phyloP scores from a whole-genome alignment of 2,113 vertebrate species.

The Calcarius ornatus region DNA sequence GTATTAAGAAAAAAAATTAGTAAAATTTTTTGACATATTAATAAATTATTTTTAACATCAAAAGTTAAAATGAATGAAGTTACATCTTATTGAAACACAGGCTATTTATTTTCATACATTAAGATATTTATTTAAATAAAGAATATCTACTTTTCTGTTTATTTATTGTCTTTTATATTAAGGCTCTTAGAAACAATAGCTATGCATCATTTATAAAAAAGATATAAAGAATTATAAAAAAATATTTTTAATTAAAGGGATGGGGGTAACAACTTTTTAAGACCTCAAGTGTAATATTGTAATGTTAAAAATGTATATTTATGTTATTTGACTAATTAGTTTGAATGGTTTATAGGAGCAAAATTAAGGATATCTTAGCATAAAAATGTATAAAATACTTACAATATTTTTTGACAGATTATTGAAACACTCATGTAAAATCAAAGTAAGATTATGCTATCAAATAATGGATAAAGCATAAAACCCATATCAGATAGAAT shows the following conservation, averaged over 20 bases:
- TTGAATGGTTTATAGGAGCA: not conserved
- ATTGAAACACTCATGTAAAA: not conserved
- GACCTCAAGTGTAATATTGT: not conserved
- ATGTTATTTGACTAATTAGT: not conserved
- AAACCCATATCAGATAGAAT: accelerated
- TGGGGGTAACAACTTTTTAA: not conserved
- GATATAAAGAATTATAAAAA: accelerated
- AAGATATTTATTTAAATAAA: not conserved
- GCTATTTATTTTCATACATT: not conserved
- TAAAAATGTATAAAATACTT: not conserved
- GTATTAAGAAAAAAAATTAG: not conserved
- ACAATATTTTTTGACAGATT: not conserved
- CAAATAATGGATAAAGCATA: not conserved
- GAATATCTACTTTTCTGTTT: not conserved
- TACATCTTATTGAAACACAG: not conserved
- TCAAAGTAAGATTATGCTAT: not conserved
- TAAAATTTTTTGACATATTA: accelerated
- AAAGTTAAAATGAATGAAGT: not conserved
- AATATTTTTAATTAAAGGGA: not conserved
- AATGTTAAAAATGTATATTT: not conserved
- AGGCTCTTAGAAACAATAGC: not conserved
- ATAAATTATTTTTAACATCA: not conserved
- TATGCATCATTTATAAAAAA: not conserved
- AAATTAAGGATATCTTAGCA: not conserved
- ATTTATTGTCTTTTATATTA: not conserved